Conservation (phyloP, 1,140 invertebrate species). For the Musca domestica region DNA sequence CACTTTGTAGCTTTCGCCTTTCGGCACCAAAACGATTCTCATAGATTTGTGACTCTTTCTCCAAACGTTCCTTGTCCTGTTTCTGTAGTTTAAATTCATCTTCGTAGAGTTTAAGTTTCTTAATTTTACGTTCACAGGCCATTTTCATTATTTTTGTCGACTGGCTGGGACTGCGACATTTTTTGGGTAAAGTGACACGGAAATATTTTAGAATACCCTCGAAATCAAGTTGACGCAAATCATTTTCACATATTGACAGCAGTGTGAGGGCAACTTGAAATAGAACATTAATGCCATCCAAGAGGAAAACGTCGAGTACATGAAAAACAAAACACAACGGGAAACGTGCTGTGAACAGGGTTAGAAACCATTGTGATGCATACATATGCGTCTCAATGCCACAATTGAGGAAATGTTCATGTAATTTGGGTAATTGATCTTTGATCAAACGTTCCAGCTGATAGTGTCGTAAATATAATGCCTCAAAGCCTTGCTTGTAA, state of each 20-base stretch:
- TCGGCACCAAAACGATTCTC: slow-evolving; percentile 69
- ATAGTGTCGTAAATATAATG: slow-evolving; percentile 91
- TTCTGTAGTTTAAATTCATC: slow-evolving; percentile 85
- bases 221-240: slow-evolving; percentile 93
- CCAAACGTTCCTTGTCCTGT: slow-evolving; percentile 73
- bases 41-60: slow-evolving; percentile 61
- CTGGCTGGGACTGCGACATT: slow-evolving; percentile 87
- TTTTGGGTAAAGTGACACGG: slow-evolving; percentile 93
- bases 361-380: slow-evolving; percentile 99
- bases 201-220: slow-evolving; percentile 94
- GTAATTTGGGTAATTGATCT: slow-evolving; percentile 89
- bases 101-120: slow-evolving; percentile 94
- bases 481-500: slow-evolving; percentile 95
- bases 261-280: slow-evolving; percentile 95
- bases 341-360: slow-evolving; percentile 97
- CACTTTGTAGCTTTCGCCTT: slow-evolving; percentile 73
- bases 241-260: slow-evolving; percentile 87
- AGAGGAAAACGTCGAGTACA: slow-evolving; percentile 93
- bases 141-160: slow-evolving; percentile 85
- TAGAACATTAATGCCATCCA: slow-evolving; percentile 90
- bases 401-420: slow-evolving; percentile 86
- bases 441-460: slow-evolving; percentile 86
- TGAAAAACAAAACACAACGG: slow-evolving; percentile 96
- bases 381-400: slow-evolving; percentile 98
- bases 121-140: slow-evolving; percentile 88